Conservation (phyloP, 1,140 invertebrate genomes). For the Hyphantria cunea region DNA sequence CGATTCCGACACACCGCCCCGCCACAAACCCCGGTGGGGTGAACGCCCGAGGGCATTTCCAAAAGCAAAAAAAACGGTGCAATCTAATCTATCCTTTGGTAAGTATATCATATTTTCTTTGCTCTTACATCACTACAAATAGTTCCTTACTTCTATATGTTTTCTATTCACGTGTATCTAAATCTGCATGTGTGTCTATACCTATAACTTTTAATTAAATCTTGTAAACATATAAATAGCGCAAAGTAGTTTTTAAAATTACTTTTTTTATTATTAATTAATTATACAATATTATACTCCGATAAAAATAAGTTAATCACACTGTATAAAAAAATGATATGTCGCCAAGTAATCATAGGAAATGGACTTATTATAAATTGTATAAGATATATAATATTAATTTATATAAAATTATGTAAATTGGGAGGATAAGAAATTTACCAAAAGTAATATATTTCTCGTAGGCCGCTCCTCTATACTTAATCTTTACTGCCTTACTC, state of each 20-base stretch:
- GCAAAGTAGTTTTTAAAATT: no score
- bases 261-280: conserved; percentile 9
- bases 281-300: conserved; percentile 37
- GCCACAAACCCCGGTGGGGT: no score
- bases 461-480: conserved; percentile 12
- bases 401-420: conserved; percentile 32
- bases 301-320: conserved; percentile 46
- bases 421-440: conserved; percentile 36
- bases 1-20: no score
- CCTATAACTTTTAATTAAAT: background rate
- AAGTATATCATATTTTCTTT: background rate
- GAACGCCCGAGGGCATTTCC: no score
- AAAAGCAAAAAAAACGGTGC: no score
- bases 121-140: background rate
- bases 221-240: background rate
- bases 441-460: conserved; percentile 16
- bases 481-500: conserved; percentile 4
- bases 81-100: background rate
- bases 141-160: background rate
- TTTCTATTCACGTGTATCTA: background rate
- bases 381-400: conserved; percentile 16
- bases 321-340: conserved; percentile 48
- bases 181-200: background rate
- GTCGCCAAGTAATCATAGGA: conserved; percentile 37
- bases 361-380: conserved; percentile 30